Percentiles rank a stretch among this genome's conserved stretches.
These are phyloP conservation scores for Drosophila colorata DNA, from an alignment of 2,888 invertebrate species.

Conservation along the genomic window DNA sequence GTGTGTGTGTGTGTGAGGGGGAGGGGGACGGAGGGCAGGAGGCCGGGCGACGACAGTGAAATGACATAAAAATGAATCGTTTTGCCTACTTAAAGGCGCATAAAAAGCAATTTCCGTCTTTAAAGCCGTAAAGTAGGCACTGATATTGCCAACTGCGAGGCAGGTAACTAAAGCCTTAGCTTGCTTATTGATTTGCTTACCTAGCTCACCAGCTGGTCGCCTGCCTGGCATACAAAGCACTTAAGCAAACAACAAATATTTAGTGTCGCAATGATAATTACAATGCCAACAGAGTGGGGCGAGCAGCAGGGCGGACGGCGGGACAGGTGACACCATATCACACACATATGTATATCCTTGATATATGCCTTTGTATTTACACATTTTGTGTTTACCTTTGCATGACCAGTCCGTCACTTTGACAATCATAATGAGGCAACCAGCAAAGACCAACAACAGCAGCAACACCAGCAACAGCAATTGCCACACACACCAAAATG, in stretches of 20 bases:
- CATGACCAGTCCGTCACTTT: constrained; percentile 81
- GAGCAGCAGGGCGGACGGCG: not conserved
- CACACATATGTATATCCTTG: constrained; percentile 53
- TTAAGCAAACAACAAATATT: constrained; percentile 79
- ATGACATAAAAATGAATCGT: constrained; percentile 81
- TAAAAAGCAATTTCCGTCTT: constrained; percentile 76
- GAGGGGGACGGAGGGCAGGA: constrained; percentile 1
- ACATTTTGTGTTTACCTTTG: constrained; percentile 77
- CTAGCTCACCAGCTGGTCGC: constrained; percentile 9
- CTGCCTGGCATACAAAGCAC: constrained; percentile 57
- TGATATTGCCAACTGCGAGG: constrained; percentile 34
- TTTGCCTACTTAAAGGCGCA: constrained; percentile 81
- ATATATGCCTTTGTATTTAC: constrained; percentile 71
- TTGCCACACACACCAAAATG: constrained; percentile 47
- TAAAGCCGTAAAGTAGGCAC: constrained; percentile 72
- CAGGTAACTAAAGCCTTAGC: constrained; percentile 24
- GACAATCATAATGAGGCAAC: constrained; percentile 78
- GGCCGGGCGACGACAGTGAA: constrained; percentile 47
- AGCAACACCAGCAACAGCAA: constrained; percentile 16
- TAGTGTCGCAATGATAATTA: constrained; percentile 80
- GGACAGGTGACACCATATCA: constrained; percentile 9
- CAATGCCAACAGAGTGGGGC: constrained; percentile 57
- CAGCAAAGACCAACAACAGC: constrained; percentile 43
- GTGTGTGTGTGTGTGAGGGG: too few species aligned
- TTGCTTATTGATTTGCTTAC: constrained; percentile 66